phyloP scores from a whole-genome alignment of 2,797 vertebrate genomes.

The Crenichthys baileyi region DNA sequence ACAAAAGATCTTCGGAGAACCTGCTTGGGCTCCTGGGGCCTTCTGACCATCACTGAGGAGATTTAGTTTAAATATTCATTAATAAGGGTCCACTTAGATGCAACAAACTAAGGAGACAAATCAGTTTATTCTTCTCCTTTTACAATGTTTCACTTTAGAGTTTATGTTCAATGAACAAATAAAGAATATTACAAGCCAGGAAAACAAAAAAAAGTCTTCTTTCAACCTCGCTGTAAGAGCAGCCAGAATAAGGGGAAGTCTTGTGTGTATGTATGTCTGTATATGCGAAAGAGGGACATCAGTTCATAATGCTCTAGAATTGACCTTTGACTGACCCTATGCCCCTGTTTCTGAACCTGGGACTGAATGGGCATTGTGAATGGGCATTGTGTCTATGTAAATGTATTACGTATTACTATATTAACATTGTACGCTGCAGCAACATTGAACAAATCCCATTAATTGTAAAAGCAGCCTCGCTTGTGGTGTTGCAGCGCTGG shows the following conservation, averaged over 20 bases:
- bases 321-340: slow-evolving; percentile 75
- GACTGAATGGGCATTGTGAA: slow-evolving; percentile 81
- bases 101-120: neutral
- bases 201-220: slow-evolving; percentile 42
- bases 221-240: slow-evolving; percentile 45
- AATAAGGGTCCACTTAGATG: neutral
- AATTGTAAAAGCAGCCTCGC: neutral
- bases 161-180: slow-evolving; percentile 26
- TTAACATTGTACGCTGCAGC: slow-evolving; percentile 30
- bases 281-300: slow-evolving; percentile 41
- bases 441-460: neutral
- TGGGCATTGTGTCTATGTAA: too few species aligned
- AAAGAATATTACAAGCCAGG: slow-evolving; percentile 58
- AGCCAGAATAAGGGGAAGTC: slow-evolving; percentile 19
- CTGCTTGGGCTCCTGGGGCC: too few species aligned
- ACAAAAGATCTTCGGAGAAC: too few species aligned
- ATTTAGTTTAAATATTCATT: neutral
- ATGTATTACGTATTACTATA: slow-evolving; percentile 62
- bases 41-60: too few species aligned
- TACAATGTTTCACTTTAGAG: slow-evolving; percentile 24
- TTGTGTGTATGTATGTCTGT: slow-evolving; percentile 9
- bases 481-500: too few species aligned
- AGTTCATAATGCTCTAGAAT: slow-evolving; percentile 74
- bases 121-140: neutral
- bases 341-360: slow-evolving; percentile 66